Conservation (phyloP, 2,888 invertebrate species). For the Brenthis daphne region DNA sequence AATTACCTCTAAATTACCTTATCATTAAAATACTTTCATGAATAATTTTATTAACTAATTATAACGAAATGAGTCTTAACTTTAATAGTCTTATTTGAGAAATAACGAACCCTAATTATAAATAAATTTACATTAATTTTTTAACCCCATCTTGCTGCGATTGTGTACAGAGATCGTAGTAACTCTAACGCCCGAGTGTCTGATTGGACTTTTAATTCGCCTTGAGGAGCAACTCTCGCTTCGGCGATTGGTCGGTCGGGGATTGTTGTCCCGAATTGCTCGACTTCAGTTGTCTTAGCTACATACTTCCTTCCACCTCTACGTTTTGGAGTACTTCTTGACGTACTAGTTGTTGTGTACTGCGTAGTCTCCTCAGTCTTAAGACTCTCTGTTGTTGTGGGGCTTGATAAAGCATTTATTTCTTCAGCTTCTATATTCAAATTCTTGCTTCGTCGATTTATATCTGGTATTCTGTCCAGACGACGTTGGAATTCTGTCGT, state of each 20-base stretch:
- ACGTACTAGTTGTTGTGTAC: slow-evolving; percentile 58
- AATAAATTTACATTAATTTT: slow-evolving; percentile 39
- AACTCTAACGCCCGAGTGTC: slow-evolving; percentile 91
- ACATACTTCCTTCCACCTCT: slow-evolving; percentile 68
- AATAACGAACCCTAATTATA: slow-evolving; percentile 55
- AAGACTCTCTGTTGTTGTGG: slow-evolving; percentile 57
- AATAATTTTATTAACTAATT: slow-evolving; percentile 21
- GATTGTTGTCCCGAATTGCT: slow-evolving; percentile 49
- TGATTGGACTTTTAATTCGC: slow-evolving; percentile 78
- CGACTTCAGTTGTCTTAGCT: slow-evolving; percentile 52
- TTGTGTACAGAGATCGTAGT: slow-evolving; percentile 90
- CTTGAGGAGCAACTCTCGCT: slow-evolving; percentile 60
- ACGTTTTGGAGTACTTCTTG: slow-evolving; percentile 58
- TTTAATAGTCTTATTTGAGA: slow-evolving; percentile 24
- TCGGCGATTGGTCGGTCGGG: slow-evolving; percentile 68
- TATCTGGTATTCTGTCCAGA: slow-evolving; percentile 48
- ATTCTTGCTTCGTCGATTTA: slow-evolving; percentile 59
- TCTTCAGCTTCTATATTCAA: slow-evolving; percentile 64
- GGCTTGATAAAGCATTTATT: slow-evolving; percentile 67
- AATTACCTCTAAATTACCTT: slow-evolving; percentile 3
- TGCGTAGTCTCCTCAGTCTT: slow-evolving; percentile 53
- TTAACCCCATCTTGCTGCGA: slow-evolving; percentile 91
- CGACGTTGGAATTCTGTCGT: slow-evolving; percentile 54
- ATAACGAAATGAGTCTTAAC: slow-evolving; percentile 11
- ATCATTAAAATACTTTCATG: slow-evolving; percentile 9